Conservation (phyloP, 2,888 invertebrate genomes). For the Nomada fucata region DNA sequence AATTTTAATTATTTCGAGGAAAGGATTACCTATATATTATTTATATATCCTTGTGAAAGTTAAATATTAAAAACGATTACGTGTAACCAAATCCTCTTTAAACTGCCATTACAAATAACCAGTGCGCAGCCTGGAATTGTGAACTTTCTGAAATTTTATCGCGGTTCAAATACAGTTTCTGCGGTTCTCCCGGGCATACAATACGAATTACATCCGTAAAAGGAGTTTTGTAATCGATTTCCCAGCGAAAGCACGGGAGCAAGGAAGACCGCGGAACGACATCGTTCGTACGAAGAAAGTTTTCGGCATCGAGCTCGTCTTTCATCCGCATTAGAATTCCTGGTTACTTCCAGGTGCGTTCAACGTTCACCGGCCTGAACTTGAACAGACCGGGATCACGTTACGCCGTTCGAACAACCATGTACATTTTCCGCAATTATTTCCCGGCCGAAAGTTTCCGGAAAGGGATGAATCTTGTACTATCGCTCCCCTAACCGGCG, state of each 20-base stretch:
- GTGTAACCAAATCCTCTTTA: too few relatives aligned
- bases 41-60: too few relatives aligned
- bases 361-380: conserved; percentile 20
- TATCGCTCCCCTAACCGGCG: conserved; percentile 20
- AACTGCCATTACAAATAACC: too few relatives aligned
- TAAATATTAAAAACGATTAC: too few relatives aligned
- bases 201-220: too few relatives aligned
- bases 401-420: conserved; percentile 35
- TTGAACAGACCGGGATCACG: conserved; percentile 27
- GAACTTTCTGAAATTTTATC: too few relatives aligned
- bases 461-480: conserved; percentile 42
- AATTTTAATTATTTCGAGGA: too few relatives aligned
- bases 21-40: too few relatives aligned
- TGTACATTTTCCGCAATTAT: conserved; percentile 50
- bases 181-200: too few relatives aligned
- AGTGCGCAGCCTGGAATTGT: too few relatives aligned
- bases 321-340: conserved; percentile 48
- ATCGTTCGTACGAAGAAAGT: conserved; percentile 32
- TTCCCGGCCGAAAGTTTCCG: conserved; percentile 30
- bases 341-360: conserved; percentile 25
- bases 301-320: conserved; percentile 43
- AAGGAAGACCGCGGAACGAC: conserved; percentile 13
- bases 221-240: conserved; percentile 38
- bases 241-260: not conserved
- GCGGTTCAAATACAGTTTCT: too few relatives aligned